These are phyloP conservation scores for Onychomys leucogaster DNA, from an alignment of 2,797 vertebrate species.

Conservation along the genomic window DNA sequence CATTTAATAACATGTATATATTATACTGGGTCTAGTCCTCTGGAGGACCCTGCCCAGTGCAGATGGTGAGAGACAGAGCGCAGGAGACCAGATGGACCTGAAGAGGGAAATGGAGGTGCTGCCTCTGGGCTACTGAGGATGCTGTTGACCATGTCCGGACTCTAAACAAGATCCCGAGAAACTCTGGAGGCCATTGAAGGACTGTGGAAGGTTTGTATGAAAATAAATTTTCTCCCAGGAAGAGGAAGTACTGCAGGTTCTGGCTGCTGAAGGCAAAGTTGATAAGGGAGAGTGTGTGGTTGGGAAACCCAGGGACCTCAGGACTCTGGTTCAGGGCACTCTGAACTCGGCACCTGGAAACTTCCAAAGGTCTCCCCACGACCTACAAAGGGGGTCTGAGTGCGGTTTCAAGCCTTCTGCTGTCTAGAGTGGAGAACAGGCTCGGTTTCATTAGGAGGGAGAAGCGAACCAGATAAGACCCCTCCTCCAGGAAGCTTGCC, in stretches of 20 bases:
- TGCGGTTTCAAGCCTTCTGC: background rate
- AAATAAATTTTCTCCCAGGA: background rate
- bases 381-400: background rate
- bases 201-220: background rate
- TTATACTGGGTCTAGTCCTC: background rate
- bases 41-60: background rate
- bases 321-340: background rate
- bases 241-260: background rate
- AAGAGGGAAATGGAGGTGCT: background rate
- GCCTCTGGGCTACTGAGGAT: background rate
- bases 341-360: background rate
- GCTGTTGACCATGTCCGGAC: background rate
- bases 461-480: background rate
- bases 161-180: background rate
- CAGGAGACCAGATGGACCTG: background rate
- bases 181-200: background rate
- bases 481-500: background rate
- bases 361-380: background rate
- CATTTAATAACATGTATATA: background rate
- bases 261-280: background rate
- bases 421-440: background rate
- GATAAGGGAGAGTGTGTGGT: background rate
- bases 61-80: background rate
- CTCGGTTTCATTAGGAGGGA: slow-evolving; percentile 7
- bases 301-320: background rate